phyloP scores from a whole-genome alignment of 2,797 vertebrate species.

The Pipistrellus pygmaeus region DNA sequence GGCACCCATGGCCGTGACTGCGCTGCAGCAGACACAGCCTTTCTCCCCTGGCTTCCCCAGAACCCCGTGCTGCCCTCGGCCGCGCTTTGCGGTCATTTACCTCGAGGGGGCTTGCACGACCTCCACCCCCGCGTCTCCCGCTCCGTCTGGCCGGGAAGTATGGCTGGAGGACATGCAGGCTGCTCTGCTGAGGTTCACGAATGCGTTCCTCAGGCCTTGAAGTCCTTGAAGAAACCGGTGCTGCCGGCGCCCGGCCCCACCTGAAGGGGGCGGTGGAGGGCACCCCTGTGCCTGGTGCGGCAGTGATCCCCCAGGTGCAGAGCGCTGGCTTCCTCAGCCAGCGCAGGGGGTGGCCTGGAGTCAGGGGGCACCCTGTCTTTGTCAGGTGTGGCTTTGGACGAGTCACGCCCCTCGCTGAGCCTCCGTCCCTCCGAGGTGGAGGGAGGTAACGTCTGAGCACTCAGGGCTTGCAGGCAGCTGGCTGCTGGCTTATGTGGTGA shows the following conservation, averaged over 20 bases:
- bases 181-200: slow-evolving; percentile 77
- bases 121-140: slow-evolving; percentile 64
- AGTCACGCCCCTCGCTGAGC: not conserved
- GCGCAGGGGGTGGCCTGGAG: accelerated
- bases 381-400: not conserved
- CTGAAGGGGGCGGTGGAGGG: not conserved
- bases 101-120: slow-evolving; percentile 71
- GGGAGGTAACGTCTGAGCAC: not conserved
- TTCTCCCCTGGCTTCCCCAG: not conserved
- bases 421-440: not conserved
- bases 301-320: too few species aligned
- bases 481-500: not conserved
- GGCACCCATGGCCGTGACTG: not conserved
- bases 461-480: not conserved
- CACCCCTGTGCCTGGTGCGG: not conserved
- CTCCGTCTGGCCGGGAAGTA: slow-evolving; percentile 71
- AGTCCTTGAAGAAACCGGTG: not conserved
- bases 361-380: accelerated
- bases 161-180: slow-evolving; percentile 61
- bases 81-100: slow-evolving; percentile 76
- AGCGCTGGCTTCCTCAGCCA: accelerated
- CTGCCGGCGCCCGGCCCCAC: not conserved
- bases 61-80: slow-evolving; percentile 54
- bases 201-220: slow-evolving; percentile 27
- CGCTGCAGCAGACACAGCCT: not conserved